phyloP scores from a whole-genome alignment of 2,113 vertebrate genomes.

The Gyps fulvus region DNA sequence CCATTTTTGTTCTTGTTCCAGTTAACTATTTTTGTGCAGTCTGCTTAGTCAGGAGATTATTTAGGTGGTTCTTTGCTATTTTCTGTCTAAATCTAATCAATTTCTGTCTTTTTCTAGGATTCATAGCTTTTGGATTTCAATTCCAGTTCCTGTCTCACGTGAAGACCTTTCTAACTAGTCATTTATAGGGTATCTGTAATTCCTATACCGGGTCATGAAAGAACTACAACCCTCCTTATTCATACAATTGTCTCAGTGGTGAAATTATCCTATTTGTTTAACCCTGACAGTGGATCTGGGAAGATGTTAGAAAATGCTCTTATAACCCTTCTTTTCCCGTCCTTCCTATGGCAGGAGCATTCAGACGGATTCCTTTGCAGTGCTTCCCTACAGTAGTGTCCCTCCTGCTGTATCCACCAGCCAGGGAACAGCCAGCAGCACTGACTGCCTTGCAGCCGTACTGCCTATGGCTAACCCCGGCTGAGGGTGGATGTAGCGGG shows the following conservation, averaged over 20 bases:
- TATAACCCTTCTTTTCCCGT: neutral
- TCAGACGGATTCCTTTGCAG: neutral
- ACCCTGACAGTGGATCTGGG: neutral
- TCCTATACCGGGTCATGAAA: neutral
- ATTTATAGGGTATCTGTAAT: neutral
- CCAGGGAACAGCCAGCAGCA: neutral
- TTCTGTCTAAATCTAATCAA: neutral
- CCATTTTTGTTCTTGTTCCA: neutral
- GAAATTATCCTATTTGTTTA: neutral
- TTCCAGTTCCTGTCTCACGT: neutral
- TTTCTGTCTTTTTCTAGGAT: neutral
- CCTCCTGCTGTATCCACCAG: neutral
- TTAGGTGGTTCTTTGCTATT: neutral
- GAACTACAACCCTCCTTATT: neutral
- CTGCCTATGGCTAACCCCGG: neutral
- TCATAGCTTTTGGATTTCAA: neutral
- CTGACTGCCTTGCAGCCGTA: neutral
- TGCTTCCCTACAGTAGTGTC: neutral
- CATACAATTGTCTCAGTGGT: neutral
- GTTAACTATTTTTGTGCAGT: neutral
- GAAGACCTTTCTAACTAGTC: neutral
- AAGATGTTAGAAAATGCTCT: neutral
- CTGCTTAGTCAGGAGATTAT: neutral
- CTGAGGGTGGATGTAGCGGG: rapidly evolving
- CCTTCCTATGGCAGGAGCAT: neutral